Evolutionary conservation across 2,797 vertebrate species (phyloP), one percentile per base, ranked within the genome.

Genomic region (Crocidura indochinensis): DNA sequence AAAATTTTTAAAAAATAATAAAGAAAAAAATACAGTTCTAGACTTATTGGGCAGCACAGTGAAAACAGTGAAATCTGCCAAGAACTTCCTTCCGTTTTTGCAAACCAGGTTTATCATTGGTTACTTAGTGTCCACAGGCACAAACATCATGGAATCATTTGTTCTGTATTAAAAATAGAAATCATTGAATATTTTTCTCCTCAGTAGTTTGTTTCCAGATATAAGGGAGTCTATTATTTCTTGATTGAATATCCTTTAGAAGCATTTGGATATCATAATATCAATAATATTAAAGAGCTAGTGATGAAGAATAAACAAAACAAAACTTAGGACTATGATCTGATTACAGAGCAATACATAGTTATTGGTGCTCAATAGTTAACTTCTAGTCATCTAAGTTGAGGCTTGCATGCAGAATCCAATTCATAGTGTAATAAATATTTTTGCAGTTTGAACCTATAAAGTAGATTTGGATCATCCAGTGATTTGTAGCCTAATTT

Each of bases 21-120:
- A 85, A 24, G 24, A 79, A 74, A 88, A 90, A 94, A 82, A 93
- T 78, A 71, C 20, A 92, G 31, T 93, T 82, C 80, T 69, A 84
- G 68, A 93, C 38, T 84, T 95, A 87, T 88, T 84, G 83, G 79
- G 68, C 46, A 94, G n/a, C 26, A 89, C 47, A 83, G 26, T 20
- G 31, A 85, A 96, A 88, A 87, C n/a, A 95, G 53, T 64, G 62
- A 90, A 87, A 75, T 56, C 87, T 90, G 47, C 49, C 64, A 91
- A 72, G 51, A 91, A 84, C 14, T 76, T 87, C 56, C 19, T 68
- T 5, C 12, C n/a, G 47, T 75, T 11, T 22, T 87, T 78, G 56
- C 27, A 67, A 20, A 11, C 2, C 19, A 90, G 27, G 10, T 75
- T 38, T 38, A 7, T 9, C n/a, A 53, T 27, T 84, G 46, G 31